Conservation (phyloP, 2,113 vertebrate genomes). For the Rynchops niger region DNA sequence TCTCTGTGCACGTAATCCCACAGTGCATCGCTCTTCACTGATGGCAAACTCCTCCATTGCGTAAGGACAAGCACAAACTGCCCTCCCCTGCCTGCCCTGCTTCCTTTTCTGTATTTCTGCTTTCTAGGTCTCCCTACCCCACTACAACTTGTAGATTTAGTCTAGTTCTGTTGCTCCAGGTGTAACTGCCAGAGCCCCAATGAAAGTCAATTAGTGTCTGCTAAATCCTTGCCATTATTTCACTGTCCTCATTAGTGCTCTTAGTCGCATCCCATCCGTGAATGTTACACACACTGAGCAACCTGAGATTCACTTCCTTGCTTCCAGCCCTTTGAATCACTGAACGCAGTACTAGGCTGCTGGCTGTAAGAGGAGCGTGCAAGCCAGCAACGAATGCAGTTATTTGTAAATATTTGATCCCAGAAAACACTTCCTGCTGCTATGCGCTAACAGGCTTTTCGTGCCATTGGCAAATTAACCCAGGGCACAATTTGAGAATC, state of each 20-base stretch:
- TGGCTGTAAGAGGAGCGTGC: accelerated
- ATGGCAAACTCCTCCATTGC: accelerated
- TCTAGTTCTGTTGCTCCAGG: neutral
- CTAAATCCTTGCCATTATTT: neutral
- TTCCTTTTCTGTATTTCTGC: constrained; percentile 34
- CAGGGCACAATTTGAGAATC: neutral
- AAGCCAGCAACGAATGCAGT: accelerated
- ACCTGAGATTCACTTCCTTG: neutral
- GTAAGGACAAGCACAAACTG: neutral
- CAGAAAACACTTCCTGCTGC: neutral
- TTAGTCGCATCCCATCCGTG: accelerated
- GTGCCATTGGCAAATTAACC: neutral
- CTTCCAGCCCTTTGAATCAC: neutral
- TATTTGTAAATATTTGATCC: neutral
- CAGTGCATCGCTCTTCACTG: accelerated
- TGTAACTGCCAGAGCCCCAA: neutral
- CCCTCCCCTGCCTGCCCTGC: neutral
- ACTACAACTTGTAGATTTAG: neutral
- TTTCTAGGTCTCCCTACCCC: constrained; percentile 34
- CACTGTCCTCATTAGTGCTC: neutral
- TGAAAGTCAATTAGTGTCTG: neutral
- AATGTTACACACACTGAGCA: accelerated
- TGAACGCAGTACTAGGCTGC: accelerated
- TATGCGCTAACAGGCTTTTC: accelerated
- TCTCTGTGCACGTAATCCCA: neutral